Conservation (phyloP, 2,888 invertebrate genomes). For the Calliphora vomitoria region DNA sequence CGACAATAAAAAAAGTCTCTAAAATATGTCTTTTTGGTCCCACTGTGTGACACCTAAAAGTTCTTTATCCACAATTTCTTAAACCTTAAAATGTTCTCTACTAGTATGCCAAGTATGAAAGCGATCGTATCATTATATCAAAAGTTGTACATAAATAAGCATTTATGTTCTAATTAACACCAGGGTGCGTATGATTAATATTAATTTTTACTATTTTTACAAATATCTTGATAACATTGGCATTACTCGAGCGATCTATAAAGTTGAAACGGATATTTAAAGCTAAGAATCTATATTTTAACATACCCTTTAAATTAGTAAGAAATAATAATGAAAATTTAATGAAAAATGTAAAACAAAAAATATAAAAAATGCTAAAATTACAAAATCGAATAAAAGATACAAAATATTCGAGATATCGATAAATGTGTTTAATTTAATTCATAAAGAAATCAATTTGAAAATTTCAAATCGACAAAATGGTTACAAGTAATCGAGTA, state of each 20-base stretch:
- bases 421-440: too few relatives aligned
- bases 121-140: neutral
- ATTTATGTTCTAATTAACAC: neutral
- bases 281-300: neutral
- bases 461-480: too few relatives aligned
- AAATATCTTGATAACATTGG: neutral
- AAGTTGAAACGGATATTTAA: neutral
- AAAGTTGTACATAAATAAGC: neutral
- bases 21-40: neutral
- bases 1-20: too few relatives aligned
- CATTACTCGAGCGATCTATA: neutral
- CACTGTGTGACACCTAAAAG: neutral
- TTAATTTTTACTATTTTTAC: neutral
- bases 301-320: too few relatives aligned
- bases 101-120: neutral
- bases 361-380: too few relatives aligned
- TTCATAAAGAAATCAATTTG: too few relatives aligned
- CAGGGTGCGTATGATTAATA: conserved; percentile 11
- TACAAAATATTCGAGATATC: too few relatives aligned
- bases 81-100: neutral
- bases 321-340: too few relatives aligned
- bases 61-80: neutral
- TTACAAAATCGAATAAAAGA: too few relatives aligned
- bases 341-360: too few relatives aligned
- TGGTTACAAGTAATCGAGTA: too few relatives aligned